Percentiles rank a stretch among this genome's conserved stretches.
These are phyloP conservation scores for Unio delphinus DNA, from an alignment of 2,888 invertebrate species.

Conservation along the genomic window DNA sequence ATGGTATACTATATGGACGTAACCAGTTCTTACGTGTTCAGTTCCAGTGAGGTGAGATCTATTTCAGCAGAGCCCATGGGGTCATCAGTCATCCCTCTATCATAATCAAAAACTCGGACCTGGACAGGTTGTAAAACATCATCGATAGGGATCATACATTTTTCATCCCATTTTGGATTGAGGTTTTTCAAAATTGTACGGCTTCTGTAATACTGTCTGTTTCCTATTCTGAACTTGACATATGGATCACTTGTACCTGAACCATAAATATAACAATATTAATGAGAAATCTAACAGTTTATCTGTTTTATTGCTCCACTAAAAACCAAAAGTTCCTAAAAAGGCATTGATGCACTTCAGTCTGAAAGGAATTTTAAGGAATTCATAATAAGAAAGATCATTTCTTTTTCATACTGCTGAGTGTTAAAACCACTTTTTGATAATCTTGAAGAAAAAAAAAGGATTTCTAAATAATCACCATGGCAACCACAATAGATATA, in stretches of 20 bases:
- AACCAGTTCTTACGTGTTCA: slow-evolving; percentile 74
- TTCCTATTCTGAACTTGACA: slow-evolving; percentile 93
- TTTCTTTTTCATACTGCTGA: too few relatives aligned
- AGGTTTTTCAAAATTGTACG: slow-evolving; percentile 93
- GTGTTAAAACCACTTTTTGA: too few relatives aligned
- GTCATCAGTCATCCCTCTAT: slow-evolving; percentile 95
- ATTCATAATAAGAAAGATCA: too few relatives aligned
- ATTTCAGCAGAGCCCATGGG: slow-evolving; percentile 95
- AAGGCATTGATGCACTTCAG: too few relatives aligned
- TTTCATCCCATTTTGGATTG: slow-evolving; percentile 99
- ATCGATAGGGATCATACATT: slow-evolving; percentile 82
- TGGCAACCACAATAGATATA: too few relatives aligned
- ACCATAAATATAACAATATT: slow-evolving; percentile 8
- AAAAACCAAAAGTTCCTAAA: too few relatives aligned
- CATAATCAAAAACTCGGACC: slow-evolving; percentile 90
- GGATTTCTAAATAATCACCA: not conserved
- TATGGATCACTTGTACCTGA: slow-evolving; percentile 95
- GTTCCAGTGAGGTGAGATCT: slow-evolving; percentile 87
- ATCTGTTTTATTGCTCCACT: not conserved
- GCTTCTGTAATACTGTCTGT: slow-evolving; percentile 91
- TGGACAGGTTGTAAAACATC: slow-evolving; percentile 62
- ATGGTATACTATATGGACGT: too few relatives aligned
- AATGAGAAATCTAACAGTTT: not conserved
- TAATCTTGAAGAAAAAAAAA: not conserved
- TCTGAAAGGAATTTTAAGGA: too few relatives aligned